These are phyloP conservation scores for Parnassius glacialis DNA, from an alignment of 2,888 invertebrate genomes.

Conservation along the genomic window DNA sequence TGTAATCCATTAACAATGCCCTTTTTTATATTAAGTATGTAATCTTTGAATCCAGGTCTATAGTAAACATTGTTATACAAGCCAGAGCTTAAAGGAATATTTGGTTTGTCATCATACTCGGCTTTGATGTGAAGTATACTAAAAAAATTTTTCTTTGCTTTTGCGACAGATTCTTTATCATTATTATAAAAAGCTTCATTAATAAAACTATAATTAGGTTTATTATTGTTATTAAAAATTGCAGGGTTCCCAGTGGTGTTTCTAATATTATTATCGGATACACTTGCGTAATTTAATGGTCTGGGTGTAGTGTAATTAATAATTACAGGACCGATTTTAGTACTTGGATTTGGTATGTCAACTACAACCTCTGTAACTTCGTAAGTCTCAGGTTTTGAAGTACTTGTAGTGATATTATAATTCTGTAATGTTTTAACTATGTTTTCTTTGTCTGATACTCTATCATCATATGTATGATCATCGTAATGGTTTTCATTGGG, in stretches of 20 bases:
- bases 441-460: constrained; percentile 1
- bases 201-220: not conserved
- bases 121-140: constrained; percentile 45
- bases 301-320: constrained; percentile 40
- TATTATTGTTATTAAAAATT: not conserved
- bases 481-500: constrained; percentile 2
- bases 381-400: constrained; percentile 37
- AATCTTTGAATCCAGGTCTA: constrained; percentile 42
- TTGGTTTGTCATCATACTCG: constrained; percentile 40
- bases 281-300: constrained; percentile 43
- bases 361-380: constrained; percentile 58
- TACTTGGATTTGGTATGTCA: constrained; percentile 54
- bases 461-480: constrained; percentile 17
- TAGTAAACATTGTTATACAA: constrained; percentile 28
- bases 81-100: constrained; percentile 24
- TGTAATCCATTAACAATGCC: constrained; percentile 45
- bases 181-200: constrained; percentile 25
- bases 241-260: not conserved
- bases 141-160: constrained; percentile 32
- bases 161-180: constrained; percentile 18
- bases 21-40: constrained; percentile 41
- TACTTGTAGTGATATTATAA: not conserved
- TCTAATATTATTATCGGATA: not conserved
- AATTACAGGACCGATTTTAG: constrained; percentile 40
- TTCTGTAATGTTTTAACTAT: not conserved